phyloP scores from a whole-genome alignment of 2,888 invertebrate genomes.

The Pterobdella sp. region DNA sequence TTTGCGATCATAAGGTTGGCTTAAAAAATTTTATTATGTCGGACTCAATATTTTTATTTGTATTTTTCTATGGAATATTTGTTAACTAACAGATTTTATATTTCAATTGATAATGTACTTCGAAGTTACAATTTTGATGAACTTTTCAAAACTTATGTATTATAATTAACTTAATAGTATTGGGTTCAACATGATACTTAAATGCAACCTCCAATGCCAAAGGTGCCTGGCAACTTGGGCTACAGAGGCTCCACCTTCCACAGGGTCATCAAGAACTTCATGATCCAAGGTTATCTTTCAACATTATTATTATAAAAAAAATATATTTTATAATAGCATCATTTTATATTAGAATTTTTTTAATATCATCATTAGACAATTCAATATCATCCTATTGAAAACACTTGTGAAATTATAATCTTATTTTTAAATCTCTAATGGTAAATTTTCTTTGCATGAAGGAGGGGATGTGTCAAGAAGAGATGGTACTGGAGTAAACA shows the following conservation, averaged over 20 bases:
- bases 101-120: too few relatives aligned
- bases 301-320: not conserved
- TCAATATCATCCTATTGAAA: too few relatives aligned
- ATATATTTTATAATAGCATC: too few relatives aligned
- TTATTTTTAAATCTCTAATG: not conserved
- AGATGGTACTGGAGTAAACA: slow-evolving; percentile 73
- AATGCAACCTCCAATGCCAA: too few relatives aligned
- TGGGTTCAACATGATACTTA: too few relatives aligned
- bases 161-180: too few relatives aligned
- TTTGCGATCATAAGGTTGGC: slow-evolving; percentile 61
- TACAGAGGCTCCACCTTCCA: slow-evolving; percentile 75
- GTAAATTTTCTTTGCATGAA: slow-evolving; percentile 43
- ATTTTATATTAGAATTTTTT: too few relatives aligned
- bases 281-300: slow-evolving; percentile 74
- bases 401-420: too few relatives aligned
- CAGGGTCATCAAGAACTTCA: slow-evolving; percentile 76
- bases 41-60: not conserved
- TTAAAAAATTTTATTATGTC: not conserved
- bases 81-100: not conserved
- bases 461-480: slow-evolving; percentile 75
- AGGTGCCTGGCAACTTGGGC: slow-evolving; percentile 55
- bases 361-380: too few relatives aligned
- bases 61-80: not conserved
- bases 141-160: too few relatives aligned
- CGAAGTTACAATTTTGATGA: too few relatives aligned